Percentiles rank a stretch among this genome's conserved stretches.
These are phyloP conservation scores for Syndactyla subalaris DNA, from an alignment of 2,797 vertebrate species.

Conservation along the genomic window DNA sequence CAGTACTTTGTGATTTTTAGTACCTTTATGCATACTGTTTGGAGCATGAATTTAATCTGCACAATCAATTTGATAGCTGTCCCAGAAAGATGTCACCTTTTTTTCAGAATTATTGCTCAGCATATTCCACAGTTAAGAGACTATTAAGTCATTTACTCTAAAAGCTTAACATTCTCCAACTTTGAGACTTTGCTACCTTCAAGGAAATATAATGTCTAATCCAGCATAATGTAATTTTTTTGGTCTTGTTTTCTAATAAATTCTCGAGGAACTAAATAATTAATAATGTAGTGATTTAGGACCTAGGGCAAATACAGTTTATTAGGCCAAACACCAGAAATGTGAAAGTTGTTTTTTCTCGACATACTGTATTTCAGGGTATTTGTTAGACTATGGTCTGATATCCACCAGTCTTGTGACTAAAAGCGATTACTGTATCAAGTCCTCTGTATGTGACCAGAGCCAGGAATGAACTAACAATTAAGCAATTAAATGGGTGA, in stretches of 20 bases:
- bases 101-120: slow-evolving; percentile 45
- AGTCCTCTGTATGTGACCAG: background rate
- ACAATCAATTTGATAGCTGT: slow-evolving; percentile 49
- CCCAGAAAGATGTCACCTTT: slow-evolving; percentile 48
- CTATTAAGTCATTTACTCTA: slow-evolving; percentile 54
- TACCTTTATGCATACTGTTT: slow-evolving; percentile 12
- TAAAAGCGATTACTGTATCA: background rate
- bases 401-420: background rate
- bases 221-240: background rate
- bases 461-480: slow-evolving; percentile 7
- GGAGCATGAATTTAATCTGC: slow-evolving; percentile 51
- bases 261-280: background rate
- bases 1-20: slow-evolving; percentile 44
- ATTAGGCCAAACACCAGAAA: background rate
- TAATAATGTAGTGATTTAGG: background rate
- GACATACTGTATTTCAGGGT: background rate
- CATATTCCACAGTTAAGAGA: slow-evolving; percentile 28
- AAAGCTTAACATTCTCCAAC: slow-evolving; percentile 28
- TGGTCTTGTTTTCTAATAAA: background rate
- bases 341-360: background rate
- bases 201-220: background rate
- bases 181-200: slow-evolving; percentile 1
- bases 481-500: slow-evolving; percentile 16
- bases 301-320: background rate
- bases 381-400: background rate